Evolutionary conservation across 2,797 vertebrate genomes (phyloP), one percentile per base, ranked within the genome.

Genomic region (Atherinosoma microstoma): DNA sequence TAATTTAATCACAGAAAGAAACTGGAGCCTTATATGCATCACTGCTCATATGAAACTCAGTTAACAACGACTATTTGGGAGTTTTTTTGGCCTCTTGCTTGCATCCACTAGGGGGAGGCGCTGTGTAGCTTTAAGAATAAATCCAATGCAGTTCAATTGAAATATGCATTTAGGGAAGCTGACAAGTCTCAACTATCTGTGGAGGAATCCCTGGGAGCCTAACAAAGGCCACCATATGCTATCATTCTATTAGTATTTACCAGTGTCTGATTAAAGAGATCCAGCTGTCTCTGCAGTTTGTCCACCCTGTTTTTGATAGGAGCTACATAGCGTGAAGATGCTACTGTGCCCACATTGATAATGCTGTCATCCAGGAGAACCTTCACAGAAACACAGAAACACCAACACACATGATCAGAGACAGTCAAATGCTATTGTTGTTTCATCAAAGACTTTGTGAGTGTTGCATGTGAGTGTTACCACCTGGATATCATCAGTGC

Each of bases 401-500:
- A 76, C 32, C 35, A 7, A 58, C 22, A 75, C 22, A 22, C 4
- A 51, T 3, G 62, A 2, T 78, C 22, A 63, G 7, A 78, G 22
- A 32, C 2, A 61, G 22, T 54, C 3, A 64, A 60, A 65, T n/a
- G 66, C 4, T 24, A 58, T 18, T 16, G 20, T 32, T 15, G 13
- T 61, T 20, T 51, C 8, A 59, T 4, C 38, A 49, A 6, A 49
- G 24, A 15, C 22, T 56, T 15, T 40, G 24, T 20, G 29, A 42
- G 42, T 30, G 47, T 35, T 60, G 51, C 6, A 29, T 13, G 16
- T 54, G 13, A 0, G 2, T 54, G 58, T 18, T 65, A 6, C 2
- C 42, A 96, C 95, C 94, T 96, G 96, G 83, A 96, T 95, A 30
- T 96, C 95, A 59, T 97, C 96, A 4, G 94, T 96, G 45, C 95